Evolutionary conservation across 2,797 vertebrate genomes (phyloP), one percentile per base, ranked within the genome.

Genomic region (Hozukius guyotensis): DNA sequence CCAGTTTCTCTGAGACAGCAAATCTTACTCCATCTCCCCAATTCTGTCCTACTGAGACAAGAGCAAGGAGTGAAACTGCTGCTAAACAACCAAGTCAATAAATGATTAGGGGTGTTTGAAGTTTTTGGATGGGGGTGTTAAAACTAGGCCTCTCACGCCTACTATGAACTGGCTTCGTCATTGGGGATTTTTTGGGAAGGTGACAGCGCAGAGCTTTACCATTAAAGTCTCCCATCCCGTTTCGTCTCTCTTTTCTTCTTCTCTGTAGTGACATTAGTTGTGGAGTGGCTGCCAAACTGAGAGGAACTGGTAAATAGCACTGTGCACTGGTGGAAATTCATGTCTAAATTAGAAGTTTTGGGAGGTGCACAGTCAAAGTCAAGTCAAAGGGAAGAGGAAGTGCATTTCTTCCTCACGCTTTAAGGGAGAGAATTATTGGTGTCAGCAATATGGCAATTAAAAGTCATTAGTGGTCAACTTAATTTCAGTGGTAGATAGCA

Each of bases 1-100:
- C 72, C 80, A 75, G 77, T 86, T 84, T 87, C 81, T 80, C 80
- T 60, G 76, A 89, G 80, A 88, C 78, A 77, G 87, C 72, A 81
- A 52, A 87, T 82, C 86, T 89, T 80, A 56, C 70, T 76, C 57
- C 57, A 70, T 87, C 78, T 85, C 62, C 68, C 63, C 72, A 70
- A 25, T 71, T 77, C 76, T 72, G 63, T 72, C 53, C 76, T 71
- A 49, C 67, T 64, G 80, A 86, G 81, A 80, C 69, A 13, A 72
- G 46, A 81, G 73, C 75, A 59, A 59, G 52, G 56, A 77, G 59
- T 36, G 83, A 83, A 85, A 86, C 49, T 49, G 66, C 74, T 31
- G 38, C 75, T 74, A 83, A 87, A 87, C 77, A 85, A 77, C 66
- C 6, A 78, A 79, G 75, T 89, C 79, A 76, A 83, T 89, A 84